Evolutionary conservation across 2,797 vertebrate genomes (phyloP), one percentile per base, ranked within the genome.

Genomic region (Xerus rutilus): DNA sequence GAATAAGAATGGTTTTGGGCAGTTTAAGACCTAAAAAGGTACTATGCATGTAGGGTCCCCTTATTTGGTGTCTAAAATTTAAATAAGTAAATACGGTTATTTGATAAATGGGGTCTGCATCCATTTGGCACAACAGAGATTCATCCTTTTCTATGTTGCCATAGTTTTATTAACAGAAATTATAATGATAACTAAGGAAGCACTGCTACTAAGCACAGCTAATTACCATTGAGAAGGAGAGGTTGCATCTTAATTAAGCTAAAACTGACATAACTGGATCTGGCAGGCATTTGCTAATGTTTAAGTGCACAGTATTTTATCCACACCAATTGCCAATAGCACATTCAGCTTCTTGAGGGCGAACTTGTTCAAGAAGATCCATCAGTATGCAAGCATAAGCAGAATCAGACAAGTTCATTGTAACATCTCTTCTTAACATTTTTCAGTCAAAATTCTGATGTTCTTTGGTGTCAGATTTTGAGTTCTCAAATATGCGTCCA

Each of bases 151-250:
- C 49, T 47, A 17, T 28, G 28, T 45, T 84, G 57, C 39, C 59
- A 12, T 73, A 62, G 69, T 82, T 88, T 87, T 82, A 45, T 73
- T 45, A 84, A 73, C 39, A 96, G 69, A 96, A 85, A 93, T 45
- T 57, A 93, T 62, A 86, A 7, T 32, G 45, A 76, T 45, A 62
- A 57, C 88, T 90, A 96, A 88, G 49, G 54, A 91, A 45, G 30
- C 90, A 74, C 28, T 18, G n/a, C 39, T 32, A 25, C 49, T 79
- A 35, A 67, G n/a, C n/a, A n/a, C 89, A 64, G 54, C 39, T 83
- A 95, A 91, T 89, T 87, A 84, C 39, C 39, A 39, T 39, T 45
- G 30, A 59, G 54, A 86, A 70, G 94, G 89, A 39, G 57, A 62
- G 82, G 35, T 30, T 96, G 32, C 5, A 7, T 59, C 32, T 94